A percentile compares a stretch with the other conserved stretches of the same genome.
Evolutionary conservation across 2,888 invertebrate genomes (phyloP).

Genomic region (Ametastegia equiseti): DNA sequence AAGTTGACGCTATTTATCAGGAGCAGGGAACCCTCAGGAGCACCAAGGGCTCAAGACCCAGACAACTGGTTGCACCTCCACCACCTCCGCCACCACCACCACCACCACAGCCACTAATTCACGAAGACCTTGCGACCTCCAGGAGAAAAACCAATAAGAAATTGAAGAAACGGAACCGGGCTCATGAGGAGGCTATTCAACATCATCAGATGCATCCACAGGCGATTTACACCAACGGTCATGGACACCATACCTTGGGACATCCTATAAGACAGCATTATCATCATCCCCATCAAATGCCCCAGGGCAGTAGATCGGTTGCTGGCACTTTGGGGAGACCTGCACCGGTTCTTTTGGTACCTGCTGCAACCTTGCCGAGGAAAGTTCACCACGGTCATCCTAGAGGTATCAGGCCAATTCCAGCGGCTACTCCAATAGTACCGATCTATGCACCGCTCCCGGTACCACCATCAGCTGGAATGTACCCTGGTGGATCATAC

Average conservation of each 20-base stretch:
- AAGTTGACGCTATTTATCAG: constrained; percentile 86
- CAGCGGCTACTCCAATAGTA: constrained; percentile 76
- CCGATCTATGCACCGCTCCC: constrained; percentile 77
- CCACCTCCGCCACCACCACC: constrained; percentile 83
- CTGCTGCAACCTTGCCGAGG: constrained; percentile 77
- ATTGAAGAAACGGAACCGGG: constrained; percentile 68
- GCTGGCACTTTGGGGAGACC: constrained; percentile 72
- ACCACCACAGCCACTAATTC: constrained; percentile 73
- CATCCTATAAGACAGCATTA: constrained; percentile 70
- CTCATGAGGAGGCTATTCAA: constrained; percentile 68
- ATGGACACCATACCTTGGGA: constrained; percentile 72
- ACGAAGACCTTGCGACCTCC: constrained; percentile 67
- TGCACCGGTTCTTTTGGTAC: constrained; percentile 77
- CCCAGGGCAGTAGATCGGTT: constrained; percentile 69
- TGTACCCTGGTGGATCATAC: constrained; percentile 78
- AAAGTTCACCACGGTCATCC: constrained; percentile 73
- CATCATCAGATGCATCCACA: constrained; percentile 71
- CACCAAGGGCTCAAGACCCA: constrained; percentile 81
- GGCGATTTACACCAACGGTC: constrained; percentile 72
- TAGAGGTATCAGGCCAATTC: constrained; percentile 72
- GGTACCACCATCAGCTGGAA: constrained; percentile 81
- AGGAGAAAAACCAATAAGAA: constrained; percentile 69
- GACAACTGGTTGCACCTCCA: constrained; percentile 92
- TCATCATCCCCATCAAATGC: constrained; percentile 66
- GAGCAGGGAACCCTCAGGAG: constrained; percentile 76